Evolutionary conservation across 2,797 vertebrate genomes (phyloP).

Genomic region (Jordanella pulchra): DNA sequence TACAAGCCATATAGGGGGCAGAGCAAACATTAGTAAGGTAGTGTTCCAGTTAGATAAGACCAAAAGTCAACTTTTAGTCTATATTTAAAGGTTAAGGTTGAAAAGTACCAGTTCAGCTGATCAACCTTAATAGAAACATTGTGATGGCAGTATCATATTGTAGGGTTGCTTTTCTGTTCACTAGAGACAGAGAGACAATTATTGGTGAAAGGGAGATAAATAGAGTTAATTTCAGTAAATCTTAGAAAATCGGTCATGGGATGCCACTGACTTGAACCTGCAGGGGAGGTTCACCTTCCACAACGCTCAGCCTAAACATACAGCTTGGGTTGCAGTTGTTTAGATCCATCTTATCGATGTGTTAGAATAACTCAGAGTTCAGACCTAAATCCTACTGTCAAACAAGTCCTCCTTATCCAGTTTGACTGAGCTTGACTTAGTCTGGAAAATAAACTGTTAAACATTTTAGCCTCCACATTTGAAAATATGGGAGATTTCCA

Average conservation of each 20-base stretch:
- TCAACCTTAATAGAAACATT: not conserved
- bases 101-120: not conserved
- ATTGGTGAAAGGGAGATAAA: not conserved
- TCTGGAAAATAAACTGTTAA: not conserved
- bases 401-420: not conserved
- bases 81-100: not conserved
- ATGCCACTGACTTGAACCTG: not conserved
- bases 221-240: not conserved
- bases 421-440: not conserved
- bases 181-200: too few relatives aligned
- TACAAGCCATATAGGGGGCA: too few relatives aligned
- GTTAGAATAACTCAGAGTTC: not conserved
- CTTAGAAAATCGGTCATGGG: not conserved
- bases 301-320: not conserved
- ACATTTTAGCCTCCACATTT: not conserved
- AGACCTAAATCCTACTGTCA: too few relatives aligned
- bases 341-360: not conserved
- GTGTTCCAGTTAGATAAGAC: not conserved
- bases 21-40: not conserved
- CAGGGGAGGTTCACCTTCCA: not conserved
- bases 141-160: not conserved
- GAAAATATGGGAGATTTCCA: not conserved
- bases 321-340: not conserved
- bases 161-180: not conserved
- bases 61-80: not conserved